These are phyloP conservation scores for Agrilus mali DNA, from an alignment of 2,888 invertebrate genomes.

Conservation along the genomic window DNA sequence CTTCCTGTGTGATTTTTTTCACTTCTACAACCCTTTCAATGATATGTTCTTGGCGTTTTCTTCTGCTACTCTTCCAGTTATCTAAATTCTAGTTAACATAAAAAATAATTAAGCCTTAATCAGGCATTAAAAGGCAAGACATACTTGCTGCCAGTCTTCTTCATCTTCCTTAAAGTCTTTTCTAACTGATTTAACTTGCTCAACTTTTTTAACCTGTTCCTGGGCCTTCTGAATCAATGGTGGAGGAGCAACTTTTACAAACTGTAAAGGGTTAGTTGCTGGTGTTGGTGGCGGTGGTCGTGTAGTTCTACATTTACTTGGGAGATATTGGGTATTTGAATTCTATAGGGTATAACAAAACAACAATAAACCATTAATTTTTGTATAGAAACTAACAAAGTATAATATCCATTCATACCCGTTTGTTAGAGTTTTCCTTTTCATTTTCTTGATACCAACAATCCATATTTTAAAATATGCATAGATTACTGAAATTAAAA, in stretches of 20 bases:
- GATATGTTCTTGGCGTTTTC: slow-evolving; percentile 85
- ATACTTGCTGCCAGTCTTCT: slow-evolving; percentile 87
- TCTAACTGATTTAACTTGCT: slow-evolving; percentile 72
- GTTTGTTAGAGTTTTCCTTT: too few species aligned
- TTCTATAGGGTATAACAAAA: slow-evolving; percentile 14
- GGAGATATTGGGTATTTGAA: slow-evolving; percentile 32
- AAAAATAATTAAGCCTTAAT: background rate
- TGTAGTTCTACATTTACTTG: slow-evolving; percentile 43
- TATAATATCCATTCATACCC: too few species aligned
- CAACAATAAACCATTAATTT: too few species aligned
- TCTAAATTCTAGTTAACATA: slow-evolving; percentile 61
- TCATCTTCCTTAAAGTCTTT: slow-evolving; percentile 71
- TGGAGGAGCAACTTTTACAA: slow-evolving; percentile 80
- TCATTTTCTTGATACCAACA: too few species aligned
- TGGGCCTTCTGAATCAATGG: slow-evolving; percentile 74
- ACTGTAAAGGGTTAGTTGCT: slow-evolving; percentile 77
- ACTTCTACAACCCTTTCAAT: slow-evolving; percentile 84
- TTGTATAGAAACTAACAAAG: too few species aligned
- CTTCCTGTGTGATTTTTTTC: slow-evolving; percentile 66
- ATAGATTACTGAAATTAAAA: too few species aligned
- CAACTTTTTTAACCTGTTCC: slow-evolving; percentile 72
- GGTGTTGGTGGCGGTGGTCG: slow-evolving; percentile 71
- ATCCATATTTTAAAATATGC: too few species aligned
- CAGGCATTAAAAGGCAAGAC: slow-evolving; percentile 21
- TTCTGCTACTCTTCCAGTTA: slow-evolving; percentile 85